Percentiles rank a stretch among this genome's conserved stretches.
Conservation (phyloP, 2,113 vertebrate species). For the Dromiciops gliroides region DNA sequence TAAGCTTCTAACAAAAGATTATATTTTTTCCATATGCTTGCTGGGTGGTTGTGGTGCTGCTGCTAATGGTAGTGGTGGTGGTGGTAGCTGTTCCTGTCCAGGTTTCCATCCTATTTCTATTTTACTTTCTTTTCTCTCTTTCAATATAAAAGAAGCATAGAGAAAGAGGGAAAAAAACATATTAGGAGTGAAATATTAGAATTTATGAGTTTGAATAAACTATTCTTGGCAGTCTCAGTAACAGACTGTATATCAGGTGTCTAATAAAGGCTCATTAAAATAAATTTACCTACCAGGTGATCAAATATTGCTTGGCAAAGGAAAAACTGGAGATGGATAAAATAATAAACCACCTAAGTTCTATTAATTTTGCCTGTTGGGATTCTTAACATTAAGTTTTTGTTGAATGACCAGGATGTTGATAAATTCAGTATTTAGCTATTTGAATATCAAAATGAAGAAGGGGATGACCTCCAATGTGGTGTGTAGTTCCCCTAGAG, state of each 20-base stretch:
- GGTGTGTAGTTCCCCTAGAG: background rate
- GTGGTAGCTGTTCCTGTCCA: background rate
- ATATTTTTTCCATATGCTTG: background rate
- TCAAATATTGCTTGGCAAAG: background rate
- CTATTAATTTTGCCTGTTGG: background rate
- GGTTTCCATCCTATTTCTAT: background rate
- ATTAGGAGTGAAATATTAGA: background rate
- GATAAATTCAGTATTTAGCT: background rate
- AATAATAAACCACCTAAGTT: background rate
- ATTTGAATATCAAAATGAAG: background rate
- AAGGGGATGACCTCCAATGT: background rate
- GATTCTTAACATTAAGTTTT: background rate
- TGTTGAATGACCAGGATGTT: background rate
- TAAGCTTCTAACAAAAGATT: background rate
- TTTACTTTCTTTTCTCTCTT: background rate
- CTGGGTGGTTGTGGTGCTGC: no score
- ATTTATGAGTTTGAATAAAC: background rate
- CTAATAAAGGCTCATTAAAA: background rate
- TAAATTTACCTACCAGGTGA: background rate
- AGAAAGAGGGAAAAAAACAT: background rate
- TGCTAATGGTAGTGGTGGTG: no score
- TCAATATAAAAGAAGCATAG: background rate
- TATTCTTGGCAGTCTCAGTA: background rate
- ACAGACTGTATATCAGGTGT: background rate
- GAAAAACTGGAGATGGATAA: background rate